A percentile compares a stretch with the other conserved stretches of the same genome.
Evolutionary conservation across 2,888 invertebrate genomes (phyloP).

Genomic region (Rapana venosa): DNA sequence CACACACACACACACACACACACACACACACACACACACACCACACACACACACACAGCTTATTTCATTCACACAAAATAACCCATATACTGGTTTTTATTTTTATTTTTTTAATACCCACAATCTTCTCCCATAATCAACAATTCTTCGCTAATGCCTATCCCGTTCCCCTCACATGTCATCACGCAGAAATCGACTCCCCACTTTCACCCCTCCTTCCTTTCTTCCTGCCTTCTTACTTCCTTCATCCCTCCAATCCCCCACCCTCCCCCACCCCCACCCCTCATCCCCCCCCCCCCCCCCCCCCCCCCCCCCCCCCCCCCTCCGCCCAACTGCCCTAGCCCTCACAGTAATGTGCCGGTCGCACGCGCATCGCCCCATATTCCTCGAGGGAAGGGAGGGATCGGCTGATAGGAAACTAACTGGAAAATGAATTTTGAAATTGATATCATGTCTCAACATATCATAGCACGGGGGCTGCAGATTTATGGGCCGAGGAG

Average conservation of each 20-base stretch:
- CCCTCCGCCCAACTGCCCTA: not conserved
- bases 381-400: not conserved
- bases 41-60: too few relatives aligned
- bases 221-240: not conserved
- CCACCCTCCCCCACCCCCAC: not conserved
- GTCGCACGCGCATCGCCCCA: slow-evolving; percentile 24
- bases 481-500: slow-evolving; percentile 45
- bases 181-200: not conserved
- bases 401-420: slow-evolving; percentile 42
- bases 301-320: not conserved
- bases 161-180: not conserved
- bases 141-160: too few relatives aligned
- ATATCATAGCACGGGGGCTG: slow-evolving; percentile 44
- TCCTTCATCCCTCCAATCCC: too few relatives aligned
- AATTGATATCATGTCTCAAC: slow-evolving; percentile 48
- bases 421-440: slow-evolving; percentile 48
- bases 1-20: not conserved
- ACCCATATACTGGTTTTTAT: too few relatives aligned
- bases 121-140: too few relatives aligned
- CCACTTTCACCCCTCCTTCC: not conserved
- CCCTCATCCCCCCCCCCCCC: not conserved
- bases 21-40: not conserved
- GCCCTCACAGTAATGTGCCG: slow-evolving; percentile 19
- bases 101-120: too few relatives aligned
- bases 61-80: too few relatives aligned